phyloP scores from a whole-genome alignment of 2,113 vertebrate genomes.

The Tachysurus fulvidraco region DNA sequence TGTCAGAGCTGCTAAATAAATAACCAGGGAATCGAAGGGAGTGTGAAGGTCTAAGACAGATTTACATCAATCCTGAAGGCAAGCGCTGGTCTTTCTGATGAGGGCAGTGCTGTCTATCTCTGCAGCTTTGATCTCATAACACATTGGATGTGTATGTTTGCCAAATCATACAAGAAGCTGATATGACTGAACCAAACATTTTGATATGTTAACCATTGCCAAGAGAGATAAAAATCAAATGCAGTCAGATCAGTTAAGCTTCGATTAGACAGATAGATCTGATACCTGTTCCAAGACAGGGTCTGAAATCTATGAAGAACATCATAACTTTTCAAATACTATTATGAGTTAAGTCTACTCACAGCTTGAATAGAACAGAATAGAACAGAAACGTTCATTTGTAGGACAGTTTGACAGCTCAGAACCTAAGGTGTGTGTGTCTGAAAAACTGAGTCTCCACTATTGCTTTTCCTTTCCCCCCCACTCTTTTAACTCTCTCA shows the following conservation, averaged over 20 bases:
- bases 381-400: constrained; percentile 12
- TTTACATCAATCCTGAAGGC: constrained; percentile 18
- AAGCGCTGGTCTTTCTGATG: constrained; percentile 25
- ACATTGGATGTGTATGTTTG: neutral
- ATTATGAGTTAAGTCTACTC: neutral
- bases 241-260: neutral
- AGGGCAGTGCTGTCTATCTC: constrained; percentile 15
- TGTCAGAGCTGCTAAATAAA: constrained; percentile 7
- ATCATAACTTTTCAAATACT: neutral
- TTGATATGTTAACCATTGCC: neutral
- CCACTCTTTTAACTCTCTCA: neutral
- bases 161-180: constrained; percentile 29
- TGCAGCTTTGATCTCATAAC: constrained; percentile 30
- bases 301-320: neutral
- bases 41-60: neutral
- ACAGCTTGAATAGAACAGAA: neutral
- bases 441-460: neutral
- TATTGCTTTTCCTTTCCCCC: neutral
- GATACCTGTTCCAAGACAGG: neutral
- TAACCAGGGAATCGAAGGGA: neutral
- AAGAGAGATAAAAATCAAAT: constrained; percentile 11
- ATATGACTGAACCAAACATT: constrained; percentile 10
- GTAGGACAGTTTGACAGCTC: constrained; percentile 30
- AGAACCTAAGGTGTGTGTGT: neutral
- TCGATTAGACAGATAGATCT: constrained; percentile 10